Percentiles rank a stretch among this genome's conserved stretches.
These are phyloP conservation scores for Sarcophaga subvicina DNA, from an alignment of 2,888 invertebrate species.

Conservation along the genomic window DNA sequence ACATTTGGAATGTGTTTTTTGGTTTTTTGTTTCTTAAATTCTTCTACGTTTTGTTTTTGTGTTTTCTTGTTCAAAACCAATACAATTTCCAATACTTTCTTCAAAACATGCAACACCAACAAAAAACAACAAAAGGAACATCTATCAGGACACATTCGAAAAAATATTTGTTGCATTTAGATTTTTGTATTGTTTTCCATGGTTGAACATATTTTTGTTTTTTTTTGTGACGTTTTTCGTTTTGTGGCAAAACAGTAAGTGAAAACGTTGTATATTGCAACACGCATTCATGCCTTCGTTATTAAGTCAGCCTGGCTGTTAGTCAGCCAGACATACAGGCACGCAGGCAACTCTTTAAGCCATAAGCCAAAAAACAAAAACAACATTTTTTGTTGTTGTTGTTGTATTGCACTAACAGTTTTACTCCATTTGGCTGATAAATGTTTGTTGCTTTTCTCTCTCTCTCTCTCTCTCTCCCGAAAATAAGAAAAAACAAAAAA, in stretches of 20 bases:
- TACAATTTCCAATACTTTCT: constrained; percentile 17
- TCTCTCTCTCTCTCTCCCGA: neutral
- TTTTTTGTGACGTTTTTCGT: neutral
- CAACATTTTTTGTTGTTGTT: neutral
- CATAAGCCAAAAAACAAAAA: constrained; percentile 27
- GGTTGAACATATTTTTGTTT: neutral
- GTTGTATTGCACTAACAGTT: constrained; percentile 23
- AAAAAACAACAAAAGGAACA: no score
- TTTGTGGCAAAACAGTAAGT: neutral
- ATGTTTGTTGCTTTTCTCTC: constrained; percentile 3
- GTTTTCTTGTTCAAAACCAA: constrained; percentile 21
- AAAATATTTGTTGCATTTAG: constrained; percentile 1
- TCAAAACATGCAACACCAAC: neutral
- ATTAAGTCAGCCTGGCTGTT: neutral
- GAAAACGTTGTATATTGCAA: neutral
- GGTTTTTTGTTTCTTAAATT: neutral
- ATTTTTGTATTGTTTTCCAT: neutral
- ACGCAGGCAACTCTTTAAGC: constrained; percentile 39
- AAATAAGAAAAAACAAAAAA: constrained; percentile 6
- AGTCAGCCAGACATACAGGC: constrained; percentile 48
- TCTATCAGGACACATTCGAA: no score
- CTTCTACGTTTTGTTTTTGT: neutral
- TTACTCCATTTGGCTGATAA: neutral
- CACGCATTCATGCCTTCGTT: neutral
- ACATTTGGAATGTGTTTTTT: constrained; percentile 26